Conservation (phyloP, 92 coral and sea anemone species). For the Pocillopora meandrina region DNA sequence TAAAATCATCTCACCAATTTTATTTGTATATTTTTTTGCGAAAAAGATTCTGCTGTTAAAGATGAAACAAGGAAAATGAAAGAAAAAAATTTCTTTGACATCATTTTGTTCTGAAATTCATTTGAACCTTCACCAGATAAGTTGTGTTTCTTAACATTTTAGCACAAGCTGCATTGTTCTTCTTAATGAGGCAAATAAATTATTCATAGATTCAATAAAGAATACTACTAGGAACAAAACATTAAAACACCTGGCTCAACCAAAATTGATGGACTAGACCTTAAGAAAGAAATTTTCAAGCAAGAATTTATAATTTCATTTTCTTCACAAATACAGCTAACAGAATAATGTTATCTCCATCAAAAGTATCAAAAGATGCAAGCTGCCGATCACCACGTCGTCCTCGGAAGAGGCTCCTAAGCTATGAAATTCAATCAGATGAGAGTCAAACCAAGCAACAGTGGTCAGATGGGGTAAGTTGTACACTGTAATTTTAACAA, state of each 20-base stretch:
- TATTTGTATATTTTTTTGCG: too few relatives aligned
- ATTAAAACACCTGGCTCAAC: slow-evolving; percentile 19
- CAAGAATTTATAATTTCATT: not conserved
- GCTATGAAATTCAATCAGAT: slow-evolving; percentile 8
- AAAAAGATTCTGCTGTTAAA: too few relatives aligned
- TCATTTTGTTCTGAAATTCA: too few relatives aligned
- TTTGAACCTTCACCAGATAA: too few relatives aligned
- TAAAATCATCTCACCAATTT: too few relatives aligned
- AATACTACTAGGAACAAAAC: not conserved
- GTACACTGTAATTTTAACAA: not conserved
- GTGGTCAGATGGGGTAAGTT: slow-evolving; percentile 31
- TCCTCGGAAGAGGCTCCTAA: slow-evolving; percentile 10
- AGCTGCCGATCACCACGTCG: slow-evolving; percentile 8
- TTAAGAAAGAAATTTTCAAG: not conserved
- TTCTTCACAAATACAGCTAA: not conserved
- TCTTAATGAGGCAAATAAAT: not conserved
- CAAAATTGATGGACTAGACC: not conserved
- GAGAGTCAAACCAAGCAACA: slow-evolving; percentile 4
- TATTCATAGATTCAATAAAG: not conserved
- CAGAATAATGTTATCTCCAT: slow-evolving; percentile 20
- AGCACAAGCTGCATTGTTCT: slow-evolving; percentile 12
- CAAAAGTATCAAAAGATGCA: slow-evolving; percentile 7
- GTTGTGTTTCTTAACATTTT: too few relatives aligned
- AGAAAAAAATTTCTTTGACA: too few relatives aligned
- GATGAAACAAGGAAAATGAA: too few relatives aligned